Evolutionary conservation across 64 coral and sea anemone species (phyloP).

Genomic region (Stichodactyla helianthus): DNA sequence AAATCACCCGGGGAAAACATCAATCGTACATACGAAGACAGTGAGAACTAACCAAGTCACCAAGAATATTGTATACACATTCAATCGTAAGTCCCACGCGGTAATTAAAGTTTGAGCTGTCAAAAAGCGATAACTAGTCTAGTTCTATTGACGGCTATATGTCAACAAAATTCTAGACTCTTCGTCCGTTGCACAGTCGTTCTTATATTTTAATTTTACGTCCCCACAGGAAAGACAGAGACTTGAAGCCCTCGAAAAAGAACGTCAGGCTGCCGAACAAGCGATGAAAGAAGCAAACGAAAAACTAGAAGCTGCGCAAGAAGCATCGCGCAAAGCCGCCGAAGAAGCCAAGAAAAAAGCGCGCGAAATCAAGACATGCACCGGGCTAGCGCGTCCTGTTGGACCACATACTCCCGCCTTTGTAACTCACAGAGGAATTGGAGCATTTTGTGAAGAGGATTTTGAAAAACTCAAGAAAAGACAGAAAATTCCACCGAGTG

Average conservation of each 20-base stretch:
- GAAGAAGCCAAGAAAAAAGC: conserved; percentile 94
- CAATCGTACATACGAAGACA: too few relatives aligned
- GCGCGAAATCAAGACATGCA: conserved; percentile 76
- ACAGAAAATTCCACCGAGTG: conserved; percentile 15
- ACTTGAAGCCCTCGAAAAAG: conserved; percentile 71
- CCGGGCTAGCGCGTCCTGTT: conserved; percentile 71
- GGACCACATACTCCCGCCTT: conserved; percentile 57
- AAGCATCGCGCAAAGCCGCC: conserved; percentile 67
- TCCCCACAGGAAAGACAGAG: conserved; percentile 61
- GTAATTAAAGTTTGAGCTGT: too few relatives aligned
- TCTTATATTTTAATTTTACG: neutral
- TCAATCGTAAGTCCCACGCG: too few relatives aligned
- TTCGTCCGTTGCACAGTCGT: neutral
- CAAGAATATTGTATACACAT: too few relatives aligned
- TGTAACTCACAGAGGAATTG: conserved; percentile 75
- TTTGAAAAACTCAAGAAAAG: conserved; percentile 38
- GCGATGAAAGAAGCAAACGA: conserved; percentile 86
- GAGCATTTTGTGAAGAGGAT: conserved; percentile 71
- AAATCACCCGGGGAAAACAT: too few relatives aligned
- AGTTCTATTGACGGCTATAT: too few relatives aligned
- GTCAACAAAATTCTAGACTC: neutral
- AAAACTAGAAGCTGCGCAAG: conserved; percentile 63
- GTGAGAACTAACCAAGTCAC: too few relatives aligned
- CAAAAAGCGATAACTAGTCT: too few relatives aligned
- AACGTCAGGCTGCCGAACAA: conserved; percentile 72